Evolutionary conservation across 1,140 invertebrate genomes (phyloP).

Genomic region (Olivierus martensii): DNA sequence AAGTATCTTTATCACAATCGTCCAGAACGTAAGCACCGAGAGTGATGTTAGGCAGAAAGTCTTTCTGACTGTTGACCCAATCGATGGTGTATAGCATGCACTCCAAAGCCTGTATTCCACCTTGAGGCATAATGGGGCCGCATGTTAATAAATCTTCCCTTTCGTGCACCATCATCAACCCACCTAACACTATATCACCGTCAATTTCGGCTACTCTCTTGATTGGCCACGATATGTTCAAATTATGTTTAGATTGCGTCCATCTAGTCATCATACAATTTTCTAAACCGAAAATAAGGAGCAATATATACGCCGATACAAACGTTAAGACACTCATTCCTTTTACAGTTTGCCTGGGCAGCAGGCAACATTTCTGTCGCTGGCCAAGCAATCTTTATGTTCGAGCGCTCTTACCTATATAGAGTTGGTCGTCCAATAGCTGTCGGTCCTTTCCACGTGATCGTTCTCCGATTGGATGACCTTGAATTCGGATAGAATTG

Average conservation of each 20-base stretch:
- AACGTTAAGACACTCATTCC: no score
- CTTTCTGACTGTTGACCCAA: constrained; percentile 50
- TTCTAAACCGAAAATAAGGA: no score
- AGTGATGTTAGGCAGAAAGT: constrained; percentile 54
- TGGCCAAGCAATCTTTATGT: no score
- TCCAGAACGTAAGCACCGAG: constrained; percentile 80
- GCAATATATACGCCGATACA: no score
- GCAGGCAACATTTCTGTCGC: no score
- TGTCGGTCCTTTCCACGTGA: no score
- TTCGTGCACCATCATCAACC: constrained; percentile 91
- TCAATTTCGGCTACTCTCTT: constrained; percentile 72
- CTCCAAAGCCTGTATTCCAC: constrained; percentile 72
- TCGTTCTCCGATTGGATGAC: no score
- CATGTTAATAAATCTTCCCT: constrained; percentile 62
- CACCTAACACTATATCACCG: constrained; percentile 62
- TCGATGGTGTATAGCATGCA: constrained; percentile 86
- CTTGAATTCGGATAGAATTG: no score
- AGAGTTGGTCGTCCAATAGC: no score
- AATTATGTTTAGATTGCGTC: constrained; percentile 12
- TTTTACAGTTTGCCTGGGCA: no score
- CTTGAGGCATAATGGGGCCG: constrained; percentile 87
- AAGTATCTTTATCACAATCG: constrained; percentile 93
- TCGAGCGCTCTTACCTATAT: no score
- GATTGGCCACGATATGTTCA: constrained; percentile 62
- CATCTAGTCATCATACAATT: no score